Conservation (phyloP, 2,113 vertebrate genomes). For the Scopus umbretta region DNA sequence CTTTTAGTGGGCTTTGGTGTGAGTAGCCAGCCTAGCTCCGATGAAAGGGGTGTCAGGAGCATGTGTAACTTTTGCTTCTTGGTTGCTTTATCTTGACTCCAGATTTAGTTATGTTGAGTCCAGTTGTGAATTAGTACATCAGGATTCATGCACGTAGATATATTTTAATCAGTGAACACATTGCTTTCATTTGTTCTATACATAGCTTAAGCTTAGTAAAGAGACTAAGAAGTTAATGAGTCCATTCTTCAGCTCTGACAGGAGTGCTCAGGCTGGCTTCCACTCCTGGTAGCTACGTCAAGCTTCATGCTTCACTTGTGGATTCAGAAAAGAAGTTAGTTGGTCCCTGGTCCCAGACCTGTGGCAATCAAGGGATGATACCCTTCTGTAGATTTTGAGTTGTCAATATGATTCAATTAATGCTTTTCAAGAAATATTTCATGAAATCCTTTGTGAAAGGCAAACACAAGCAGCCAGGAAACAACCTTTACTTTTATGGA, state of each 20-base stretch:
- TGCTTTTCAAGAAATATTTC: background rate
- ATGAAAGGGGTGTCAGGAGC: background rate
- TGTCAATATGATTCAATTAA: background rate
- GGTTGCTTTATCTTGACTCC: background rate
- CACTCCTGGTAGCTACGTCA: background rate
- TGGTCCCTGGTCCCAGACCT: background rate
- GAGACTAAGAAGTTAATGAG: background rate
- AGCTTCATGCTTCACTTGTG: background rate
- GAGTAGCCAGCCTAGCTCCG: background rate
- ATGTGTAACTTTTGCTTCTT: background rate
- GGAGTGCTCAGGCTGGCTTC: background rate
- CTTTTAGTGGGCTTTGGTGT: background rate
- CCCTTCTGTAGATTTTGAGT: background rate
- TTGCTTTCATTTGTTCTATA: background rate
- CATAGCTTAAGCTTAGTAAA: background rate
- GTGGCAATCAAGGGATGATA: background rate
- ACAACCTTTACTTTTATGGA: background rate
- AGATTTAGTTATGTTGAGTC: background rate
- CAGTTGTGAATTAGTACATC: background rate
- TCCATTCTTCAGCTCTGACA: background rate
- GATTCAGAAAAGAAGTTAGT: background rate
- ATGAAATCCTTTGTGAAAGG: background rate
- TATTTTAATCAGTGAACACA: background rate
- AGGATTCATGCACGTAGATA: background rate
- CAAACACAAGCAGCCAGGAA: background rate